phyloP scores from a whole-genome alignment of 2,797 vertebrate genomes.

The Graptemys geographica region DNA sequence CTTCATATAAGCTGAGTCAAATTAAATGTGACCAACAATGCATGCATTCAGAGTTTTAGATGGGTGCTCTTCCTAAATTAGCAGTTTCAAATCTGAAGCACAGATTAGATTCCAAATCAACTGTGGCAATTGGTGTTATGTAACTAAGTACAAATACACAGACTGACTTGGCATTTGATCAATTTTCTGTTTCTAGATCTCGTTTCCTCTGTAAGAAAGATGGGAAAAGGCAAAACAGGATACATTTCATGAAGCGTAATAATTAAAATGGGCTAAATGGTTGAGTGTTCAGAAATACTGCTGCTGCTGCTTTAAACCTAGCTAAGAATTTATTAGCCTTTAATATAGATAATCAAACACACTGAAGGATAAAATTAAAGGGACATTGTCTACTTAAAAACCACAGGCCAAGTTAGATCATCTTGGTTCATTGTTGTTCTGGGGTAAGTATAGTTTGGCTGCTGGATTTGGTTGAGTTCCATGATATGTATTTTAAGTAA shows the following conservation, averaged over 20 bases:
- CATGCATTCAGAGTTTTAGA: background rate
- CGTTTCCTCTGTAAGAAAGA: background rate
- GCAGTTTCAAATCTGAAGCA: background rate
- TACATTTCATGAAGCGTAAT: background rate
- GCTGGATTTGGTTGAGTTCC: background rate
- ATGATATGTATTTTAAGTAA: background rate
- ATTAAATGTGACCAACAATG: background rate
- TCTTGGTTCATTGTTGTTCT: background rate
- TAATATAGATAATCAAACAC: constrained; percentile 14
- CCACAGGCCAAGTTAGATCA: background rate
- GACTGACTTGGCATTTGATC: background rate
- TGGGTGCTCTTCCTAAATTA: background rate
- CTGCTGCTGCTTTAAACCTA: constrained; percentile 19
- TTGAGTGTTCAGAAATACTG: constrained; percentile 39
- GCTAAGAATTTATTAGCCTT: constrained; percentile 38
- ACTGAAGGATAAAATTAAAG: background rate
- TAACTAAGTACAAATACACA: background rate
- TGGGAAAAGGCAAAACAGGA: background rate
- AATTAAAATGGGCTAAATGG: background rate
- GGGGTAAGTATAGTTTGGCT: background rate
- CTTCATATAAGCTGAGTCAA: background rate
- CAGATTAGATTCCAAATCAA: constrained; percentile 8
- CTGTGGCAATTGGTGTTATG: background rate
- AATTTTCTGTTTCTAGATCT: fast-evolving
- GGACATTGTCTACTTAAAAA: background rate